Conservation (phyloP, 2,797 vertebrate genomes). For the Rhincodon typus region DNA sequence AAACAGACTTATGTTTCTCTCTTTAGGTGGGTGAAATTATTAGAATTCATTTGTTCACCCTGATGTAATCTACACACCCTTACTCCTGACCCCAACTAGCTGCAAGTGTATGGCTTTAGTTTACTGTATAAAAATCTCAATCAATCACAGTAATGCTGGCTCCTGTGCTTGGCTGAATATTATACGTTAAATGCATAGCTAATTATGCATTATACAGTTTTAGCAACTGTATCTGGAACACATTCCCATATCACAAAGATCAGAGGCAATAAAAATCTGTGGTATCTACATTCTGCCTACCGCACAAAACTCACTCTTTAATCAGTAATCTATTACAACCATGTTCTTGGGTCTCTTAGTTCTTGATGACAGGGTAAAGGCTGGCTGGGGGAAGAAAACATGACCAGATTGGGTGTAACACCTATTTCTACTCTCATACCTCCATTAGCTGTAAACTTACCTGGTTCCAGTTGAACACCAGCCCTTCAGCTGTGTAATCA, state of each 20-base stretch:
- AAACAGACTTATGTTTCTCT: background rate
- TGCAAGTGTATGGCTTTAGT: background rate
- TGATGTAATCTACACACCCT: background rate
- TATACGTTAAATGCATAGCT: background rate
- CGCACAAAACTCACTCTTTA: too few relatives aligned
- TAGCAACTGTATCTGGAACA: background rate
- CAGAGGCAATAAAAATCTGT: background rate
- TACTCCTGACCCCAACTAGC: background rate
- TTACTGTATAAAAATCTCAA: background rate
- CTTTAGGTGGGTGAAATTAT: background rate
- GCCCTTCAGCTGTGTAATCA: conserved; percentile 90
- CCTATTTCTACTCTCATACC: background rate
- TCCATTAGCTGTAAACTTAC: conserved; percentile 50
- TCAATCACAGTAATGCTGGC: background rate
- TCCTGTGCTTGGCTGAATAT: background rate
- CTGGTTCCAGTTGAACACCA: conserved; percentile 99
- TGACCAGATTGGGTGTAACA: background rate
- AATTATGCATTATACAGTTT: background rate
- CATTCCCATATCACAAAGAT: background rate
- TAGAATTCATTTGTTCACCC: background rate
- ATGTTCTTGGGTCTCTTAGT: background rate
- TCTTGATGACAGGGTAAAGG: background rate
- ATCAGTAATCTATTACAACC: background rate
- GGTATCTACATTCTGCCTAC: background rate
- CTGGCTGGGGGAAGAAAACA: background rate